Percentiles rank a stretch among this genome's conserved stretches.
Evolutionary conservation across 1,140 invertebrate genomes (phyloP).

Genomic region (Capitella teleta): DNA sequence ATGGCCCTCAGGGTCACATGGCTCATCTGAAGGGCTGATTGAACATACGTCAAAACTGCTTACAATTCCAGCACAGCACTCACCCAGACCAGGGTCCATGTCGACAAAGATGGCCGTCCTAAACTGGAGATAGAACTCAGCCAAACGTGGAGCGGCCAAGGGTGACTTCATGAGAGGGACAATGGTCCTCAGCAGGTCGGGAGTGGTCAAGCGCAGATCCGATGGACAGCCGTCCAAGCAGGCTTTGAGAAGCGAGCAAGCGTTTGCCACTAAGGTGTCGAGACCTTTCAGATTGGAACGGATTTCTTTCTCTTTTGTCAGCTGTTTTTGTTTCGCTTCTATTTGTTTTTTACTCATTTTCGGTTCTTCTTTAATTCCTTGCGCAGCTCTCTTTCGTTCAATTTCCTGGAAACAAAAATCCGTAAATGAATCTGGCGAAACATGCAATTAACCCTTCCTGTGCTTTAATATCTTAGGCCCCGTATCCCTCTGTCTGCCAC

Average conservation of each 20-base stretch:
- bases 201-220: constrained; percentile 51
- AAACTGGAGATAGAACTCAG: constrained; percentile 47
- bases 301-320: constrained; percentile 72
- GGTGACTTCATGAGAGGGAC: constrained; percentile 40
- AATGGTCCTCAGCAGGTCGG: constrained; percentile 20
- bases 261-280: constrained; percentile 50
- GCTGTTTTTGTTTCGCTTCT: constrained; percentile 75
- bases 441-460: too few relatives aligned
- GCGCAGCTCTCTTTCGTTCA: constrained; percentile 70
- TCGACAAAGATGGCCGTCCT: constrained; percentile 26
- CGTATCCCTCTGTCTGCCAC: too few relatives aligned
- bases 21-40: too few relatives aligned
- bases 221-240: constrained; percentile 51
- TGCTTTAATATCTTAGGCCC: too few relatives aligned
- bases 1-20: constrained; percentile 58
- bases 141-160: constrained; percentile 38
- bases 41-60: too few relatives aligned
- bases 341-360: constrained; percentile 82
- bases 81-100: constrained; percentile 23
- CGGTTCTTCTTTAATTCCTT: constrained; percentile 54
- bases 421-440: too few relatives aligned
- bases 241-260: constrained; percentile 54
- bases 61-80: constrained; percentile 6
- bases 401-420: too few relatives aligned
- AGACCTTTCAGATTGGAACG: too few relatives aligned